A percentile compares a stretch with the other conserved stretches of the same genome.
Evolutionary conservation across 2,113 vertebrate species (phyloP).

Genomic region (Nycticorax nycticorax): DNA sequence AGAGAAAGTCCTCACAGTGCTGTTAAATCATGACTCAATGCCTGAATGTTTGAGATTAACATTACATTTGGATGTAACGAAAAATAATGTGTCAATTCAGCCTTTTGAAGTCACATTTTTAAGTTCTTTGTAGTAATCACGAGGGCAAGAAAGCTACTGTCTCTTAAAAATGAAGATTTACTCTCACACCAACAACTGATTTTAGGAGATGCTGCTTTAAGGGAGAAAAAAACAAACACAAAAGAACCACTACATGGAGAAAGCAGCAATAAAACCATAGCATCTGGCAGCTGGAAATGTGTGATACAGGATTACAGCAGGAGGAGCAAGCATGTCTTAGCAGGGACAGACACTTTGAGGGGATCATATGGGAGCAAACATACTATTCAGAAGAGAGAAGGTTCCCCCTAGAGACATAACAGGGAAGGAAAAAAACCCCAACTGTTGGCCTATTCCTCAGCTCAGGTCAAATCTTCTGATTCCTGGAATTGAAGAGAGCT

Average conservation of each 20-base stretch:
- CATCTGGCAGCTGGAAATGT: neutral
- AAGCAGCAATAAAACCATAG: neutral
- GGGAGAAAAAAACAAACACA: neutral
- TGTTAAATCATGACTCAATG: neutral
- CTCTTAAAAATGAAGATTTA: neutral
- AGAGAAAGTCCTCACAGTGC: neutral
- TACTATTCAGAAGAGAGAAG: neutral
- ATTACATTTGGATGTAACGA: neutral
- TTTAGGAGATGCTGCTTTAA: neutral
- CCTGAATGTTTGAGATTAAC: neutral
- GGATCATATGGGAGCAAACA: neutral
- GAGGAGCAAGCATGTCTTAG: neutral
- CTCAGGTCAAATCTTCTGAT: neutral
- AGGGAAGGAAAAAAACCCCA: neutral
- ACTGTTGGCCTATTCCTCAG: neutral
- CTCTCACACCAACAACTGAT: neutral
- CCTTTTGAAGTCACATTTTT: neutral
- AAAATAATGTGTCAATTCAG: neutral
- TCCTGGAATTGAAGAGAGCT: neutral
- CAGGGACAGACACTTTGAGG: neutral
- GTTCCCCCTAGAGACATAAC: conserved; percentile 5
- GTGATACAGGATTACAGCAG: neutral
- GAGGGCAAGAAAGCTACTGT: neutral
- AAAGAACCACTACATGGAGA: neutral
- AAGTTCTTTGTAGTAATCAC: neutral